A percentile compares a stretch with the other conserved stretches of the same genome.
phyloP scores from a whole-genome alignment of 2,797 vertebrate genomes.

The Silurus lanzhouensis region DNA sequence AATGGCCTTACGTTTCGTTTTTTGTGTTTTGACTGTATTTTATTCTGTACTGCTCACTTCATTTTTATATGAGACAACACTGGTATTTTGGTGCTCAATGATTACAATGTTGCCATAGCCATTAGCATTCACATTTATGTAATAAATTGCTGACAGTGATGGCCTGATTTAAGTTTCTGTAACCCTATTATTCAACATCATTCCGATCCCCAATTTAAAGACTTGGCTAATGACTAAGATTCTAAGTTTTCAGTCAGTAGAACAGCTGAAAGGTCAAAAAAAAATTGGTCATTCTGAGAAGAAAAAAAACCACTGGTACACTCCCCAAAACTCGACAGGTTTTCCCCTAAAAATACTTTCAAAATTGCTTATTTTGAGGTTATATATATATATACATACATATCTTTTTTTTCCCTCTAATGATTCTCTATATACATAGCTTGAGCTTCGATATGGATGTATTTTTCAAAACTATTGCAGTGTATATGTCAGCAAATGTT shows the following conservation, averaged over 20 bases:
- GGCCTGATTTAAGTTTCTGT: background rate
- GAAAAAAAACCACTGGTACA: no score
- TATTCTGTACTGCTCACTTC: background rate
- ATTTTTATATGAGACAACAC: constrained; percentile 41
- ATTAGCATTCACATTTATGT: constrained; percentile 18
- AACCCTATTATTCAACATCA: background rate
- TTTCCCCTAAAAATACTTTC: background rate
- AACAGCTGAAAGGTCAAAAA: background rate
- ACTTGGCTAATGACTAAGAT: constrained; percentile 13
- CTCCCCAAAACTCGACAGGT: no score
- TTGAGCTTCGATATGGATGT: constrained; percentile 42
- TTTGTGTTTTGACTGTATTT: constrained; percentile 3
- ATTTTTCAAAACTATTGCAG: constrained; percentile 33
- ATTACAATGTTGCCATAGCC: constrained; percentile 18
- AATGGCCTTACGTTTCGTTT: constrained; percentile 39
- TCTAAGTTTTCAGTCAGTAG: background rate
- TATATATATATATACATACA: background rate
- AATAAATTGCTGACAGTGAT: background rate
- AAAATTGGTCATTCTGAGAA: background rate
- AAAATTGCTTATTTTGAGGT: constrained; percentile 16
- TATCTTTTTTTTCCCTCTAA: constrained; percentile 20
- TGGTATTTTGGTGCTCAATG: constrained; percentile 42
- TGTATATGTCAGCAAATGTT: constrained; percentile 37
- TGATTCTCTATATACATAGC: constrained; percentile 37
- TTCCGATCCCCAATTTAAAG: background rate